Conservation (phyloP, 2,888 invertebrate genomes). For the Fragum fragum region DNA sequence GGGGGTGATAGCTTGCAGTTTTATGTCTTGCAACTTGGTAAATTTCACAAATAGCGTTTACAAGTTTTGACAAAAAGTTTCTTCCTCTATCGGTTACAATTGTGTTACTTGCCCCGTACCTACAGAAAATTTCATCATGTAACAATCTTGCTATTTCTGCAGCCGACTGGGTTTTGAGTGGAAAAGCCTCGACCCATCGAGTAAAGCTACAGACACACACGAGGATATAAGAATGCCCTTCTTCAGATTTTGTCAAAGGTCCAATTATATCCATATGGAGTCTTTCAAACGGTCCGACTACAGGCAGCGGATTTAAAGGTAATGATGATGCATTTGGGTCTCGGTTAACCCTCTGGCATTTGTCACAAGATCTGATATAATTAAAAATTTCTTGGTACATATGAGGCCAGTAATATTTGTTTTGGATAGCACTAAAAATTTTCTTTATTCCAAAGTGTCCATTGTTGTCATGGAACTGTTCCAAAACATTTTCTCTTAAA, state of each 20-base stretch:
- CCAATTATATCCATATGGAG: conserved; percentile 60
- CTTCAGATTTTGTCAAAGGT: no score
- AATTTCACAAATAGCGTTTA: no score
- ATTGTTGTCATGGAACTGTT: conserved; percentile 28
- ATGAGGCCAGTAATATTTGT: conserved; percentile 59
- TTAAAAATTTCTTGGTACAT: conserved; percentile 50
- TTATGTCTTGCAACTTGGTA: conserved; percentile 48
- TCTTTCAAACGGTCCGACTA: conserved; percentile 40
- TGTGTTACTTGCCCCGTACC: conserved; percentile 50
- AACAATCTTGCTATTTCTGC: no score
- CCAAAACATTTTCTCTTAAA: conserved; percentile 24
- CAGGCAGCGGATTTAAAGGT: conserved; percentile 59
- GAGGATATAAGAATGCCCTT: no score
- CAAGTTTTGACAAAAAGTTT: conserved; percentile 60
- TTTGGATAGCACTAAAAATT: conserved; percentile 27
- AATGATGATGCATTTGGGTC: conserved; percentile 24
- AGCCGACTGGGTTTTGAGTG: no score
- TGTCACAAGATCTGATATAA: conserved; percentile 54
- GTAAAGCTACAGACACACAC: no score
- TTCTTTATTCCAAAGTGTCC: no score
- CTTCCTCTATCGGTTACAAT: conserved; percentile 56
- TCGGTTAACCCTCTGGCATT: no score
- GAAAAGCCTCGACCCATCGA: no score
- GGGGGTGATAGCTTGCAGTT: conserved; percentile 49
- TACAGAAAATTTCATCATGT: conserved; percentile 54